Percentiles rank a stretch among this genome's conserved stretches.
Evolutionary conservation across 64 coral and sea anemone species (phyloP).

Genomic region (Porites australiensis): DNA sequence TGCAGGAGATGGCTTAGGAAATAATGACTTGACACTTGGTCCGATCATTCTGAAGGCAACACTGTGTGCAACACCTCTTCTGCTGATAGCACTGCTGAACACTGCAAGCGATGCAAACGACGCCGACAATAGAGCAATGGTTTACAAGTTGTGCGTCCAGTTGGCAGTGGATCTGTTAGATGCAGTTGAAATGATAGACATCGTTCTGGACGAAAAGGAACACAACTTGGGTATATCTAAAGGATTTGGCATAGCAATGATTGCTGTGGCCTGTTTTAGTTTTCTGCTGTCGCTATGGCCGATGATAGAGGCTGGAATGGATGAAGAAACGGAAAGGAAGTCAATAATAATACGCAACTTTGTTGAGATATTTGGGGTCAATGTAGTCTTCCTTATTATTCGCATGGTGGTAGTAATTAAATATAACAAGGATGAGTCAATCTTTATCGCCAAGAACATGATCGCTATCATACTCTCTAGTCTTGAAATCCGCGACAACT

Average conservation of each 20-base stretch:
- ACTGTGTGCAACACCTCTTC: conserved; percentile 16
- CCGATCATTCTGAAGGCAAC: conserved; percentile 43
- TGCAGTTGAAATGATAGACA: conserved; percentile 42
- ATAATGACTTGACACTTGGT: conserved; percentile 65
- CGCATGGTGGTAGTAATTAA: conserved; percentile 38
- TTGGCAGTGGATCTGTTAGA: conserved; percentile 67
- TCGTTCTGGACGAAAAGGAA: conserved; percentile 43
- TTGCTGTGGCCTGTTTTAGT: conserved; percentile 34
- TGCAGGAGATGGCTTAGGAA: conserved; percentile 24
- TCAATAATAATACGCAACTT: not conserved
- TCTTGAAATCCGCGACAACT: no score
- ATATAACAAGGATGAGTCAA: conserved; percentile 30
- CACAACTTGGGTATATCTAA: not conserved
- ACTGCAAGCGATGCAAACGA: conserved; percentile 7
- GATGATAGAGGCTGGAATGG: conserved; percentile 38
- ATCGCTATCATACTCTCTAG: no score
- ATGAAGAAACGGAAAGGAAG: not conserved
- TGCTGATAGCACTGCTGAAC: conserved; percentile 45
- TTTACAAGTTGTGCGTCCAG: not conserved
- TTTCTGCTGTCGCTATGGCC: conserved; percentile 11
- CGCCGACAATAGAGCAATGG: not conserved
- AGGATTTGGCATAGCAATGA: conserved; percentile 17
- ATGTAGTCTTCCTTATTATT: conserved; percentile 52
- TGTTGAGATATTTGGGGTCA: conserved; percentile 50
- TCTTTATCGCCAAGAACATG: conserved; percentile 61